Evolutionary conservation across 2,113 vertebrate species (phyloP), one percentile per base, ranked within the genome.

Genomic region (Grammatotria lemairii): DNA sequence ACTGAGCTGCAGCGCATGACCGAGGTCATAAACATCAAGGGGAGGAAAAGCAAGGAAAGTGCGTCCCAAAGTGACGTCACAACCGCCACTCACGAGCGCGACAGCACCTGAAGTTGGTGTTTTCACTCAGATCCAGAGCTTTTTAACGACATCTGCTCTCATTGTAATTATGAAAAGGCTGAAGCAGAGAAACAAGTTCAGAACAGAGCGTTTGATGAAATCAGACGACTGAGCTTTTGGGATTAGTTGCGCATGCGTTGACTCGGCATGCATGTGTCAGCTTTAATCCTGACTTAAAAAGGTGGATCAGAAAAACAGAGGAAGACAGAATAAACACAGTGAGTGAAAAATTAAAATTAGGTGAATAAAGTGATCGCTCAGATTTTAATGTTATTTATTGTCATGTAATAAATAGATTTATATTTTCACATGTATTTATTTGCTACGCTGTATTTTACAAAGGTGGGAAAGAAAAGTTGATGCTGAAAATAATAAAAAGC

Each of bases 21-120:
- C 6, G 19, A 38, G 31, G 60, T n/a, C 60, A 2, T 65, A 65
- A 1, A 65, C 31, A 65, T 35, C 4, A 35, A 65, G 17, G 0
- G 60, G 9, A 3, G 31, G 31, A 38, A 5, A 65, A 38, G 0
- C 17, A 38, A 5, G 28, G 2, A 38, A 65, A 5, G 2, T 65
- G 60, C 1, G 2, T 63, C 58, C 58, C 31, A 6, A 19, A 57
- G 55, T 57, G 55, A 57, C 4, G 55, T 58, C 55, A 9, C 55
- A 31, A n/a, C 31, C 2, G 60, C 31, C 9, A 35, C 31, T 65
- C 6, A 35, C 1, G 0, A 63, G 31, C 2, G 17, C 9, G 4
- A n/a, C 60, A 5, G 10, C 60, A 35, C 57, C 26, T 3, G 2
- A n/a, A 35, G 6, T 23, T 7, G 58, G 58, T 2, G 60, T 35